A percentile compares a stretch with the other conserved stretches of the same genome.
phyloP scores from a whole-genome alignment of 2,797 vertebrate species.

The Diceros bicornis region DNA sequence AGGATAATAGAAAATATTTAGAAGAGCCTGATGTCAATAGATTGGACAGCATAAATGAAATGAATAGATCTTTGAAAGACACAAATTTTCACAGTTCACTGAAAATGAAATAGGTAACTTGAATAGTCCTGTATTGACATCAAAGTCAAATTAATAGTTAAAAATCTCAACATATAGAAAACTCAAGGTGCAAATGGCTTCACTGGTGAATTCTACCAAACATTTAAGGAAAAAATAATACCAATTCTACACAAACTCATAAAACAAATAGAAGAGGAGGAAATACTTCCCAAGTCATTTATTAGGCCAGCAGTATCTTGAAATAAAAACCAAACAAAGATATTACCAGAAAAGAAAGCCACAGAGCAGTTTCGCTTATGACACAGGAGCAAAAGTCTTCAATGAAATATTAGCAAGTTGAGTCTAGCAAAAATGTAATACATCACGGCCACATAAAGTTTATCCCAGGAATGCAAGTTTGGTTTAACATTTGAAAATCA shows the following conservation, averaged over 20 bases:
- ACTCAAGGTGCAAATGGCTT: not conserved
- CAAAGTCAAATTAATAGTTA: not conserved
- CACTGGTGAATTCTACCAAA: not conserved
- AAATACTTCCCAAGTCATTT: not conserved
- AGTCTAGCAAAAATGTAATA: not conserved
- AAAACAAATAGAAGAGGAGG: not conserved
- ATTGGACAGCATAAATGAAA: not conserved
- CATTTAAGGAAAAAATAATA: not conserved
- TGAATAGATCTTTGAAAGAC: not conserved
- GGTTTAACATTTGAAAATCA: not conserved
- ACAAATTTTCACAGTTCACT: not conserved
- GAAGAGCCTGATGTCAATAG: not conserved
- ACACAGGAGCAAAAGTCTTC: not conserved
- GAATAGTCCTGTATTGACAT: no score
- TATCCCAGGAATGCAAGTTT: not conserved
- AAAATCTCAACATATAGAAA: not conserved
- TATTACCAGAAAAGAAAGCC: not conserved
- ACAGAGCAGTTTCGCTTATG: no score
- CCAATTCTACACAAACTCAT: not conserved
- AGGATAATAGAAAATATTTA: no score
- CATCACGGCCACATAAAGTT: not conserved
- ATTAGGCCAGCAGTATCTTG: not conserved
- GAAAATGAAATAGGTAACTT: not conserved
- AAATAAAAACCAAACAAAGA: not conserved
- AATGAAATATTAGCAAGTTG: not conserved